phyloP scores from a whole-genome alignment of 2,113 vertebrate genomes.

The Fregata magnificens region DNA sequence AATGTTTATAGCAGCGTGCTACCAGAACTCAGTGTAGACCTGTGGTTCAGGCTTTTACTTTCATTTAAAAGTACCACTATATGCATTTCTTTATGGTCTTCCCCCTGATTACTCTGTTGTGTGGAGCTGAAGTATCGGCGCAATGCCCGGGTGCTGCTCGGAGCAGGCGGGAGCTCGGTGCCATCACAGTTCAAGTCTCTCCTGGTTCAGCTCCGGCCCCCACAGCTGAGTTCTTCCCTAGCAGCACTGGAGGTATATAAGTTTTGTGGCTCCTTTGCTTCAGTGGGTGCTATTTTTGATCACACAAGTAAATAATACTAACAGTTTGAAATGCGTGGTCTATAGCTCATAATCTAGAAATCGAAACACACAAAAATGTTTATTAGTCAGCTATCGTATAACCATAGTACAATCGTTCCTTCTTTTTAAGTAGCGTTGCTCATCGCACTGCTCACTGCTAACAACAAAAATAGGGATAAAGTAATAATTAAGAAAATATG shows the following conservation, averaged over 20 bases:
- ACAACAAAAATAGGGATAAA: background rate
- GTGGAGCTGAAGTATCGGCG: background rate
- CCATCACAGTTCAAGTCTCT: background rate
- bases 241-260: background rate
- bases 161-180: background rate
- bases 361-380: background rate
- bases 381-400: background rate
- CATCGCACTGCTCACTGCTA: background rate
- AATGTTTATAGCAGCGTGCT: background rate
- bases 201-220: background rate
- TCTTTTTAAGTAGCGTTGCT: background rate
- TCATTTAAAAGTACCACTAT: background rate
- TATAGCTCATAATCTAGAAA: background rate
- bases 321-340: background rate
- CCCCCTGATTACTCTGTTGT: background rate
- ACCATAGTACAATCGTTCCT: rapidly evolving
- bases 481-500: background rate
- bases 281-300: background rate
- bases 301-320: background rate
- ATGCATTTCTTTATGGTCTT: background rate
- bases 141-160: background rate
- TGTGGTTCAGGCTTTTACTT: background rate
- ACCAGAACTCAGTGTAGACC: background rate
- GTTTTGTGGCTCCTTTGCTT: background rate
- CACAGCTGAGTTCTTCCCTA: background rate